phyloP scores from a whole-genome alignment of 1,140 invertebrate genomes.

The Diuraphis noxia region DNA sequence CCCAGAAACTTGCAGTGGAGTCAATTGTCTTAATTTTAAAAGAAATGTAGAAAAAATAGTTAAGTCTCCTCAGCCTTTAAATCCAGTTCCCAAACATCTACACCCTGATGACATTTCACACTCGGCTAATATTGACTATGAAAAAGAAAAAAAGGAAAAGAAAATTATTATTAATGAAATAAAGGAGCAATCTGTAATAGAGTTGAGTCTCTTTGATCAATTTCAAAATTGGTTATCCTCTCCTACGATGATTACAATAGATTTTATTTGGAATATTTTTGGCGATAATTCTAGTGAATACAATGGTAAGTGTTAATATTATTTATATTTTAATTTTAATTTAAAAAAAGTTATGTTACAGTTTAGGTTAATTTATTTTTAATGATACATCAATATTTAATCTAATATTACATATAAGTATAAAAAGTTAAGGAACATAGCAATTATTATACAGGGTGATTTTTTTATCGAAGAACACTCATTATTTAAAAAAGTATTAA shows the following conservation, averaged over 20 bases:
- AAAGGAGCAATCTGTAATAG: neutral
- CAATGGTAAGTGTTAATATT: slow-evolving; percentile 2
- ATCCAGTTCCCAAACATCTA: neutral
- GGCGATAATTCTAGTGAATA: neutral
- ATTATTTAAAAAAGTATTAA: too few species aligned
- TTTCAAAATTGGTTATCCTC: slow-evolving; percentile 34
- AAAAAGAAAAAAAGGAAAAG: neutral
- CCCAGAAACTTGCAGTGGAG: slow-evolving; percentile 31
- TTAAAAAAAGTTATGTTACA: too few species aligned
- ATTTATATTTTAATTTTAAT: neutral
- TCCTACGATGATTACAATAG: neutral
- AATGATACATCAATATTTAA: too few species aligned
- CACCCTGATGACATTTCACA: neutral
- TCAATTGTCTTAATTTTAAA: slow-evolving; percentile 28
- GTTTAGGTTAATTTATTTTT: too few species aligned
- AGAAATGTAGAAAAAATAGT: slow-evolving; percentile 6
- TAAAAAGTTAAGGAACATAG: too few species aligned
- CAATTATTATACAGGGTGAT: too few species aligned
- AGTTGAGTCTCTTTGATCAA: neutral
- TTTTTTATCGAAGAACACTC: too few species aligned
- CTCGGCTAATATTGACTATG: neutral
- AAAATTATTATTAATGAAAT: neutral
- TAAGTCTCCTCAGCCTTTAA: neutral
- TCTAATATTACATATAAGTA: too few species aligned
- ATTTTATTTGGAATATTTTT: slow-evolving; percentile 3